Percentiles rank a stretch among this genome's conserved stretches.
These are phyloP conservation scores for Glaucomys volans DNA, from an alignment of 2,113 vertebrate species.

Conservation along the genomic window DNA sequence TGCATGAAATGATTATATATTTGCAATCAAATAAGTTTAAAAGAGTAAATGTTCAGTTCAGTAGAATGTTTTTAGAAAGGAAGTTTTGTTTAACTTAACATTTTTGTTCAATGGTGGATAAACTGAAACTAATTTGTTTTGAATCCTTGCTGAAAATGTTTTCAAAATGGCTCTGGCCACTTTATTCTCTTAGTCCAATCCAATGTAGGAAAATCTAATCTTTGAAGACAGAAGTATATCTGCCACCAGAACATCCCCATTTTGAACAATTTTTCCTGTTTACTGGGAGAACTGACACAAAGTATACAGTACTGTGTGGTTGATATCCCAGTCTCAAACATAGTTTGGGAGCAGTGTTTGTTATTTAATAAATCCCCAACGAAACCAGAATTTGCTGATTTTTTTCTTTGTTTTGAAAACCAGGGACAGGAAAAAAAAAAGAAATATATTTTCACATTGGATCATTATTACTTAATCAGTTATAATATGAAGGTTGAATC, in stretches of 20 bases:
- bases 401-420: slow-evolving; percentile 56
- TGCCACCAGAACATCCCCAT: background rate
- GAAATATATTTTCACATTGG: background rate
- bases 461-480: background rate
- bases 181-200: background rate
- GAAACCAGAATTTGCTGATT: slow-evolving; percentile 7
- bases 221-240: background rate
- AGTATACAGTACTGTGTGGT: background rate
- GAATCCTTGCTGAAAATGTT: slow-evolving; percentile 52
- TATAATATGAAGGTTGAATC: background rate
- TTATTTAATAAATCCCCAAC: background rate
- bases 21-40: slow-evolving; percentile 60
- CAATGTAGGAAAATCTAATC: background rate
- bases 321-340: background rate
- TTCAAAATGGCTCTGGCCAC: slow-evolving; percentile 34
- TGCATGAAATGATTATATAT: slow-evolving; percentile 35
- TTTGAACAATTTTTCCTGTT: slow-evolving; percentile 26
- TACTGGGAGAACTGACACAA: background rate
- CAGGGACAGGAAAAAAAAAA: background rate
- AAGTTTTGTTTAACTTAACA: slow-evolving; percentile 58
- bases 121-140: slow-evolving; percentile 60
- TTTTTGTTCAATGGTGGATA: slow-evolving; percentile 40
- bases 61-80: slow-evolving; percentile 42
- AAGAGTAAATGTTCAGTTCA: slow-evolving; percentile 45
- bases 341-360: background rate